phyloP scores from a whole-genome alignment of 2,113 vertebrate species.

The Corythoichthys haematopterus region DNA sequence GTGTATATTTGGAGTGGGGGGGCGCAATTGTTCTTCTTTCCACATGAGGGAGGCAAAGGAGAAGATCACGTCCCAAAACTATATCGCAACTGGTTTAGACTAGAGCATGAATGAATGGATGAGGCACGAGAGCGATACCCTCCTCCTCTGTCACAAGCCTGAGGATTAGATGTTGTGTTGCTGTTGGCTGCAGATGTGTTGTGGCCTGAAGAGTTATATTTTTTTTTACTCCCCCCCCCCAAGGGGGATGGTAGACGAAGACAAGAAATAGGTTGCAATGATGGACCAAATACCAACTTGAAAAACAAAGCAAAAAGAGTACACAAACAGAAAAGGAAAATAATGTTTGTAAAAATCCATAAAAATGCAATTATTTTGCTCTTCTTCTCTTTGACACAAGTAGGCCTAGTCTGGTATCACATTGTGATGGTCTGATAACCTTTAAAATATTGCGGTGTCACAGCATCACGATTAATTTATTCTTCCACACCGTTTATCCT shows the following conservation, averaged over 20 bases:
- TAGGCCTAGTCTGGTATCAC: no score
- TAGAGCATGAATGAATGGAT: conserved; percentile 26
- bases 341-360: background rate
- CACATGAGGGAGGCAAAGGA: conserved; percentile 56
- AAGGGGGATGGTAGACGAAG: conserved; percentile 47
- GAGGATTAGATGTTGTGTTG: conserved; percentile 58
- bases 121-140: conserved; percentile 26
- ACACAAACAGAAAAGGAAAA: background rate
- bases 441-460: no score
- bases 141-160: conserved; percentile 24
- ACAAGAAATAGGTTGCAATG: conserved; percentile 3
- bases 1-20: background rate
- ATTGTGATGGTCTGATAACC: no score
- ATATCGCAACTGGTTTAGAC: background rate
- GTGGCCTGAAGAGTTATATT: conserved; percentile 36
- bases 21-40: conserved; percentile 49
- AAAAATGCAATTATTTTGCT: no score
- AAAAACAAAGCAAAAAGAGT: conserved; percentile 29
- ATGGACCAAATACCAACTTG: conserved; percentile 5
- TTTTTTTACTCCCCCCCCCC: conserved; percentile 22
- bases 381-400: no score
- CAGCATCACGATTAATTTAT: no score
- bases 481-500: no score
- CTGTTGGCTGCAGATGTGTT: conserved; percentile 56
- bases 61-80: background rate